Evolutionary conservation across 2,797 vertebrate genomes (phyloP).

Genomic region (Bufotes viridis): DNA sequence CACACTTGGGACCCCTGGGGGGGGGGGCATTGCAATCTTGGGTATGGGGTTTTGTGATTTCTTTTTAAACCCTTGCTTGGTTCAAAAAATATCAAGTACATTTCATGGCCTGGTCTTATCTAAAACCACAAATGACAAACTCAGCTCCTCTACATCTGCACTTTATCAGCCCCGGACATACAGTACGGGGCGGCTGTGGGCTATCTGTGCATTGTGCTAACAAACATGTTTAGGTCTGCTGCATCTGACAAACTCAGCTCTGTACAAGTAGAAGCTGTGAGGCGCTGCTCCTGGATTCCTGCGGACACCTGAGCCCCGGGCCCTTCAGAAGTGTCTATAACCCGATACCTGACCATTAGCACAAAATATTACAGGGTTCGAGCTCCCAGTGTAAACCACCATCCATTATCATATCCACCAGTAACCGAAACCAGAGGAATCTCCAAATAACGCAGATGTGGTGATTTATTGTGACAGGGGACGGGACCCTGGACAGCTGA

Average conservation of each 20-base stretch:
- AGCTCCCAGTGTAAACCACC: not conserved
- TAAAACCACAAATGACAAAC: no score
- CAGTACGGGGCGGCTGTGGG: not conserved
- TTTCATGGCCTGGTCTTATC: no score
- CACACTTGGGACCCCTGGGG: no score
- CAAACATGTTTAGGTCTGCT: not conserved
- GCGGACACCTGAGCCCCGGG: not conserved
- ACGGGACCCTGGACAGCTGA: not conserved
- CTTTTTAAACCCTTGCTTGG: no score
- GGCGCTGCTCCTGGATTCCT: not conserved
- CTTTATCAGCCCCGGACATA: not conserved
- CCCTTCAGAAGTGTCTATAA: not conserved
- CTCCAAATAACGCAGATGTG: not conserved
- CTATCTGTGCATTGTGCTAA: not conserved
- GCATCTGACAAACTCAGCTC: not conserved
- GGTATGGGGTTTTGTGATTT: no score
- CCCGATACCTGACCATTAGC: constrained; percentile 22
- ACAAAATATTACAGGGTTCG: constrained; percentile 21
- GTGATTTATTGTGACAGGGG: not conserved
- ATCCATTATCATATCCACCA: constrained; percentile 21
- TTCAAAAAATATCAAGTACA: no score
- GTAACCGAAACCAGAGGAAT: constrained; percentile 35
- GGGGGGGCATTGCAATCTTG: no score
- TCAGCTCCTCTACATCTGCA: not conserved
- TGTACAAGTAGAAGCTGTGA: not conserved